Conservation (phyloP, 2,888 invertebrate species). For the Alsophila aescularia region DNA sequence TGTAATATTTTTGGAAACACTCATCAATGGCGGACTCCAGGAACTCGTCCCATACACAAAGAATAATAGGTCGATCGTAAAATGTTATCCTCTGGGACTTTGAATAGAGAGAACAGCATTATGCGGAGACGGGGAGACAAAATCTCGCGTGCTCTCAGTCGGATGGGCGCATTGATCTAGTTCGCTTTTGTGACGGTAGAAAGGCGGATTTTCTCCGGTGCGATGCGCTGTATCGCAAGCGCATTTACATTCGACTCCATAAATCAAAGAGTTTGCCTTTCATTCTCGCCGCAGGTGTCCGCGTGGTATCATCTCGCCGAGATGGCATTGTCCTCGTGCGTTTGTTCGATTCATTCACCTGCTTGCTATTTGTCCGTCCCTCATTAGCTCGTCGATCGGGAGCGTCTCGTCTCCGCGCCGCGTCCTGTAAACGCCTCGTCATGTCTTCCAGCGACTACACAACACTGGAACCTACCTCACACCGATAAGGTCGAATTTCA, state of each 20-base stretch:
- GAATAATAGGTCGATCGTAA: constrained; percentile 48
- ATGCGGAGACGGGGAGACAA: constrained; percentile 54
- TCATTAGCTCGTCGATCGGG: constrained; percentile 60
- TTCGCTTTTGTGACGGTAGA: constrained; percentile 59
- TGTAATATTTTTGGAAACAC: constrained; percentile 51
- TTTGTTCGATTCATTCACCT: constrained; percentile 62
- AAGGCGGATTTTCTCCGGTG: constrained; percentile 71
- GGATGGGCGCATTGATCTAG: constrained; percentile 59
- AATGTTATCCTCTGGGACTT: constrained; percentile 30
- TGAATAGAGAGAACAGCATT: constrained; percentile 40
- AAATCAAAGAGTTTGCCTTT: constrained; percentile 66
- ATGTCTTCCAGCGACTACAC: constrained; percentile 34
- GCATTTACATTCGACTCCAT: constrained; percentile 59
- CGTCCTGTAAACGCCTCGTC: constrained; percentile 54
- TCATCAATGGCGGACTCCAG: constrained; percentile 44
- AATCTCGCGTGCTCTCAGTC: constrained; percentile 58
- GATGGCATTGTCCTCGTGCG: constrained; percentile 55
- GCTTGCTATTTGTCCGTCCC: constrained; percentile 67
- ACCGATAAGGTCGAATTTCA: constrained; percentile 42
- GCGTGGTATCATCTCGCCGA: constrained; percentile 50
- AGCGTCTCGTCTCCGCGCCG: constrained; percentile 43
- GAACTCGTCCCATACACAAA: constrained; percentile 47
- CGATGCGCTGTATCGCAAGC: constrained; percentile 56
- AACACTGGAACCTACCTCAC: constrained; percentile 39
- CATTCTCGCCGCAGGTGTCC: constrained; percentile 67